Evolutionary conservation across 2,113 vertebrate genomes (phyloP), one percentile per base, ranked within the genome.

Genomic region (Toxotes jaculatrix): DNA sequence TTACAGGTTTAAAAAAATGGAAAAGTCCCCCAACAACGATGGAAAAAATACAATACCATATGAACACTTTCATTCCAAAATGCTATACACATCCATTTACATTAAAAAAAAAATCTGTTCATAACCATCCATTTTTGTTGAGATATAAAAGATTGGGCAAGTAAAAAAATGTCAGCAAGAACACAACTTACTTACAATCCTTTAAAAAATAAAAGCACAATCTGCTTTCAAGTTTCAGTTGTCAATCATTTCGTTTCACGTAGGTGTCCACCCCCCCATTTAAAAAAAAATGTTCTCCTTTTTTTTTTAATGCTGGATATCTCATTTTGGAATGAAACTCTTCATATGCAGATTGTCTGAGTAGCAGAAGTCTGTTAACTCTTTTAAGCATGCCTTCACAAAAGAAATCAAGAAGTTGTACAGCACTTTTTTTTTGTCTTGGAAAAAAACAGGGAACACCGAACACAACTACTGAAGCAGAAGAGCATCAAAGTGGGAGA

Each of bases 341-440:
- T 84, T 81, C 84, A 86, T 76, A 90, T 74, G 92, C 71, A 85
- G 91, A 94, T 91, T 93, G 88, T 90, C 90, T 86, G 75, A 92
- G 85, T 80, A 87, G 90, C 80, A 93, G 82, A 85, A 88, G 72
- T 86, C 72, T n/a, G 62, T 91, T 81, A 75, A 85, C 79, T 89
- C 77, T 47, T 85, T 82, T 87, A 85, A 87, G 85, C 93, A 94
- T 93, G 89, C 91, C 88, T 85, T 60, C 5, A 55, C 86, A 63
- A 87, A 90, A 89, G 31, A 70, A 90, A 90, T 73, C 79, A 62
- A 86, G 77, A 80, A 89, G 80, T 66, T 87, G 65, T 72, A 89
- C 69, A 79, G 80, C 78, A 81, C 77, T 68, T 75, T 85, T 82
- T 76, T 79, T 66, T 55, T 34, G 19, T 42, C 65, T 72, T 13